phyloP scores from a whole-genome alignment of 2,113 vertebrate species.

The Rhinoderma darwinii region DNA sequence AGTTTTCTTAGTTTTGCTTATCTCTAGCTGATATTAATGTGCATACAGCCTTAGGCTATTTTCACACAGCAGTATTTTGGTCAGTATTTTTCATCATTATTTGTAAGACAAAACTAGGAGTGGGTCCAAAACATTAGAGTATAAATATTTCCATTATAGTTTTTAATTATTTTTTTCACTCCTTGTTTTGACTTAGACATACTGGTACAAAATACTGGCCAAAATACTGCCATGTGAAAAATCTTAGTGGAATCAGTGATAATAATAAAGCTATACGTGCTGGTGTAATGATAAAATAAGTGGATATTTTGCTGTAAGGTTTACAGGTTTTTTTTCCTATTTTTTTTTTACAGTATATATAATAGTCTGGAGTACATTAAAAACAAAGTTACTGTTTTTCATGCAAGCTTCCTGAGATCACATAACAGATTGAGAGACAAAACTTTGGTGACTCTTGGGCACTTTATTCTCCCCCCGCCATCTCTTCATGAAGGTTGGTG shows the following conservation, averaged over 20 bases:
- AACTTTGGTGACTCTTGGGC: conserved; percentile 66
- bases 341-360: conserved; percentile 69
- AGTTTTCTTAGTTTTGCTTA: background rate
- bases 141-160: too few species aligned
- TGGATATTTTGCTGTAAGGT: background rate
- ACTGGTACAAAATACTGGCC: too few species aligned
- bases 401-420: conserved; percentile 69
- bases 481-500: conserved; percentile 77
- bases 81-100: too few species aligned
- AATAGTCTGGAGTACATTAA: conserved; percentile 75
- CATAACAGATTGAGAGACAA: background rate
- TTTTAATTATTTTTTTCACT: too few species aligned
- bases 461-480: conserved; percentile 75
- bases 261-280: background rate
- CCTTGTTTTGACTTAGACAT: too few species aligned
- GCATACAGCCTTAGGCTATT: background rate
- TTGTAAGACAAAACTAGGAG: too few species aligned
- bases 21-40: background rate
- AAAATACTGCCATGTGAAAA: too few species aligned
- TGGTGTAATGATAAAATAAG: background rate
- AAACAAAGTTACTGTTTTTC: conserved; percentile 75
- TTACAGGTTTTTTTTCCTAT: background rate
- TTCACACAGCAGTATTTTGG: too few species aligned
- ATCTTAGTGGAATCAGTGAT: background rate
- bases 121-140: too few species aligned